Evolutionary conservation across 2,113 vertebrate genomes (phyloP).

Genomic region (Crotophaga sulcirostris): DNA sequence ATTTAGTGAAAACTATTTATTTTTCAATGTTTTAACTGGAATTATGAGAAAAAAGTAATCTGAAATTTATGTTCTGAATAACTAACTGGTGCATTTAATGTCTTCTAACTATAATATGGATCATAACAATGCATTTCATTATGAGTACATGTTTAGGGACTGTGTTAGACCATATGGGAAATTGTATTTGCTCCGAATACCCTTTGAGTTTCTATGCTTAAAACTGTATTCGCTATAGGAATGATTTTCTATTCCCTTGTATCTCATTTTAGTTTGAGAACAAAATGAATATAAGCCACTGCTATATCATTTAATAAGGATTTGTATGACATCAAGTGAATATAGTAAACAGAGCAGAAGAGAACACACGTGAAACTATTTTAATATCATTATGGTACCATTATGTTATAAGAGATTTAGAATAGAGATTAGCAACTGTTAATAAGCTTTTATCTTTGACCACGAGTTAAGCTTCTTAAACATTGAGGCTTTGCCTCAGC

Average conservation of each 20-base stretch:
- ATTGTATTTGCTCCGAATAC: background rate
- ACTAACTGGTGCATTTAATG: background rate
- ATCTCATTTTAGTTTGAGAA: background rate
- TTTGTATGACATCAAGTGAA: background rate
- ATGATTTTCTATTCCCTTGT: background rate
- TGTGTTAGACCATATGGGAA: background rate
- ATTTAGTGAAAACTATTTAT: background rate
- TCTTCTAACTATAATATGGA: background rate
- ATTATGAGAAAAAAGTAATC: background rate
- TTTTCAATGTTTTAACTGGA: background rate
- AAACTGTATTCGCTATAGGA: background rate
- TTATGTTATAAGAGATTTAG: background rate
- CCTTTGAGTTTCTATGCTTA: background rate
- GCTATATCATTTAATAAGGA: background rate
- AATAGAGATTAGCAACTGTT: conserved; percentile 29
- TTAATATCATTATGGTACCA: background rate
- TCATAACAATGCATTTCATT: background rate
- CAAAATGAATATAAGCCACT: background rate
- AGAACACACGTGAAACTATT: background rate
- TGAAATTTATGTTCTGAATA: background rate
- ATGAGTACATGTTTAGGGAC: background rate
- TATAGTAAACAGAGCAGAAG: background rate
- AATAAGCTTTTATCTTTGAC: conserved; percentile 36
- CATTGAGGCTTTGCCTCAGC: background rate
- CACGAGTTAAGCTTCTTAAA: conserved; percentile 12